Evolutionary conservation across 2,797 vertebrate genomes (phyloP), one percentile per base, ranked within the genome.

Genomic region (Setipinna tenuifilis): DNA sequence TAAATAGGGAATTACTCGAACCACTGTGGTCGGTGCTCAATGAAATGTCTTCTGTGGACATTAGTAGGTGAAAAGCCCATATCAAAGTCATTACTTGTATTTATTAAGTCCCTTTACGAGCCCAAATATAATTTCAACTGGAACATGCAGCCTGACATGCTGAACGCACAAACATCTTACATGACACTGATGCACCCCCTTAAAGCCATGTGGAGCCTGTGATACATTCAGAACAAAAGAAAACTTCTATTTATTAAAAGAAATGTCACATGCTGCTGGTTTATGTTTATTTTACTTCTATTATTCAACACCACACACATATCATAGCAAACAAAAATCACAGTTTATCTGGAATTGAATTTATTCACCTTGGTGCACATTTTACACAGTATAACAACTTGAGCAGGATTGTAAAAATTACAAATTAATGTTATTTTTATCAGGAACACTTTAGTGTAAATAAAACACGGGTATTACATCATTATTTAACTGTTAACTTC

Each of bases 341-440:
- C 71, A 44, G 17, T 19, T 75, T 2, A 41, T 78, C 71, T 78
- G 71, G 16, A 44, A 44, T 41, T 78, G 5, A 78, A 44, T 44
- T 78, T 44, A 78, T 78, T 78, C 11, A 82, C 59, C 50, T 82
- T 83, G 44, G 50, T 21, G 68, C 68, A 44, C 35, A 71, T 71
- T 71, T 31, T 31, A 14, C 25, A 78, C 71, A 78, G 71, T 78
- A 78, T 41, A 78, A 78, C 17, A 21, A 41, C 71, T 44, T 10
- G 19, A 78, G 35, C 71, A n/a, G 75, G 23, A 81, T 50, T 83
- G 68, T 50, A 82, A 88, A 80, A 86, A 44, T 83, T 83, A 68
- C 81, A 85, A 84, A 54, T 83, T 75, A 62, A n/a, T 78, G 81
- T 82, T 16, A 25, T 17, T 31, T 25, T n/a, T 68, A 85, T 83